These are phyloP conservation scores for Drosophila flavopinicola DNA, from an alignment of 2,888 invertebrate species.

Conservation along the genomic window DNA sequence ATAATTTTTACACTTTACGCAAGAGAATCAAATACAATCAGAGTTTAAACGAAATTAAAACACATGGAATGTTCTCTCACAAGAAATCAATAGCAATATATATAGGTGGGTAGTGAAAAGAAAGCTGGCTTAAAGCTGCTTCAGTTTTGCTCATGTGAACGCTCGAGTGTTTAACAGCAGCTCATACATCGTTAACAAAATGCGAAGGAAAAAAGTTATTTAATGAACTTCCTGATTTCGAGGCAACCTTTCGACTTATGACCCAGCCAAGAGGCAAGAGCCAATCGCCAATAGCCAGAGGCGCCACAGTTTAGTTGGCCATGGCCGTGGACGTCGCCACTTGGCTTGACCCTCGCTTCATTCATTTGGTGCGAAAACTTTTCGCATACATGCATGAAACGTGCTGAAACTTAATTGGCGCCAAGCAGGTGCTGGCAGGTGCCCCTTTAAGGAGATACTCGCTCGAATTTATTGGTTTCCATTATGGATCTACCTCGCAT, in stretches of 20 bases:
- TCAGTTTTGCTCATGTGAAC: slow-evolving; percentile 8
- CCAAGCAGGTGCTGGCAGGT: slow-evolving; percentile 25
- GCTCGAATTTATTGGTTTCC: slow-evolving; percentile 56
- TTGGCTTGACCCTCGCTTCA: slow-evolving; percentile 58
- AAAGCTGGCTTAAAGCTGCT: slow-evolving; percentile 20
- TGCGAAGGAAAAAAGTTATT: slow-evolving; percentile 44
- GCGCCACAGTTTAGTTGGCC: slow-evolving; percentile 30
- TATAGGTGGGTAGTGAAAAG: not conserved
- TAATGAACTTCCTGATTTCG: slow-evolving; percentile 73
- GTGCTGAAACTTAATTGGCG: slow-evolving; percentile 72
- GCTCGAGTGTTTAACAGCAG: slow-evolving; percentile 33
- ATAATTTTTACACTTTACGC: no score
- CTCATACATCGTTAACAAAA: slow-evolving; percentile 45
- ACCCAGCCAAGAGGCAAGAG: slow-evolving; percentile 24
- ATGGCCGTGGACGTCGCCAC: slow-evolving; percentile 28
- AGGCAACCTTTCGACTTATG: slow-evolving; percentile 55
- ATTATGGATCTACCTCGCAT: slow-evolving; percentile 37
- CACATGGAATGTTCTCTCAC: slow-evolving; percentile 16
- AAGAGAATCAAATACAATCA: slow-evolving; percentile 68
- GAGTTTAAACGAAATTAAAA: slow-evolving; percentile 44
- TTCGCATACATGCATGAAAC: slow-evolving; percentile 63
- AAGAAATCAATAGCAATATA: not conserved
- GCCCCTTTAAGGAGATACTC: slow-evolving; percentile 39
- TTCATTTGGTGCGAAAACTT: slow-evolving; percentile 69
- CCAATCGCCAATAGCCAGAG: slow-evolving; percentile 17